phyloP scores from a whole-genome alignment of 1,140 invertebrate genomes.

The Drosophila repletoides region DNA sequence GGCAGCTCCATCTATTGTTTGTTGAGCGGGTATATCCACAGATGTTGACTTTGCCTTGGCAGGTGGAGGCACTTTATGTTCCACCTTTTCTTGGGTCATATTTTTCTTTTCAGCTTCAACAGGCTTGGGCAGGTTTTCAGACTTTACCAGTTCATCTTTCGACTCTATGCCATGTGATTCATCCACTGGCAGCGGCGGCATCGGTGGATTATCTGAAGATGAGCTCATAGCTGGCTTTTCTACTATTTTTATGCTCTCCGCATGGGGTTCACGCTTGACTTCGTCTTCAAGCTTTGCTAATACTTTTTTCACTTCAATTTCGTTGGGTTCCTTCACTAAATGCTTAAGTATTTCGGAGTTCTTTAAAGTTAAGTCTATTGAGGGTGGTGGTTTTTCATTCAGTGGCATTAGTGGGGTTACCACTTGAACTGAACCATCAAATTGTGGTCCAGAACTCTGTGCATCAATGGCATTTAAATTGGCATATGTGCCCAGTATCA shows the following conservation, averaged over 20 bases:
- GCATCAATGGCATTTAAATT: slow-evolving; percentile 90
- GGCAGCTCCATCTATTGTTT: slow-evolving; percentile 71
- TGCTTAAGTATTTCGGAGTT: slow-evolving; percentile 50
- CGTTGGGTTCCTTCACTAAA: slow-evolving; percentile 34
- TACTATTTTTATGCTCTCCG: slow-evolving; percentile 9
- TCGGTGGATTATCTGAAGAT: slow-evolving; percentile 53
- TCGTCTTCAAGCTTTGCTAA: slow-evolving; percentile 28
- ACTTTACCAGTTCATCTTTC: slow-evolving; percentile 21
- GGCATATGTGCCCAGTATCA: slow-evolving; percentile 93
- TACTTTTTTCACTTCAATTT: slow-evolving; percentile 18
- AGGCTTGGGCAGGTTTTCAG: neutral
- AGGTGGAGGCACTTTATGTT: neutral
- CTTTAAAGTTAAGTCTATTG: slow-evolving; percentile 45
- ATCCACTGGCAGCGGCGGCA: slow-evolving; percentile 67
- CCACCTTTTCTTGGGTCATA: neutral
- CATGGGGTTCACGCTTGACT: slow-evolving; percentile 6
- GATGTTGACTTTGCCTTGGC: neutral
- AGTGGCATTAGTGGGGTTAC: slow-evolving; percentile 70
- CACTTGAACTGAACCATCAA: slow-evolving; percentile 47
- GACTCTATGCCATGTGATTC: slow-evolving; percentile 44
- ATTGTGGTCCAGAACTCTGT: slow-evolving; percentile 79
- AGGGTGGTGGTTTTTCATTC: slow-evolving; percentile 41
- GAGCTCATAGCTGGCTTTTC: slow-evolving; percentile 26
- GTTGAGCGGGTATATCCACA: neutral
- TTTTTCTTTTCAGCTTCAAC: slow-evolving; percentile 15